These are phyloP conservation scores for Erebia aethiops DNA, from an alignment of 2,888 invertebrate species.

Conservation along the genomic window DNA sequence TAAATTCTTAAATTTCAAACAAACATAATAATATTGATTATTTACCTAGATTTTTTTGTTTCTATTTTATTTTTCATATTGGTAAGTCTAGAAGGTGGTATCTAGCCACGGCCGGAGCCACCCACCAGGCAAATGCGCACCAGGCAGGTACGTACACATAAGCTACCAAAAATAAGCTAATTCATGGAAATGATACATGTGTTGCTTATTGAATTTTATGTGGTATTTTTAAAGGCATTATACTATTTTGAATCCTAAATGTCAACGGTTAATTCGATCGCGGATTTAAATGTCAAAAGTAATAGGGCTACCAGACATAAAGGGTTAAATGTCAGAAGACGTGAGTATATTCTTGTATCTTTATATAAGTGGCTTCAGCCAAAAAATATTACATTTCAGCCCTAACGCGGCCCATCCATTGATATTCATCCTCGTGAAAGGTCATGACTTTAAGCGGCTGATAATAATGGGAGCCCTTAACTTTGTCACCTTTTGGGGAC, in stretches of 20 bases:
- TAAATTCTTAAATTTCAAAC: too few relatives aligned
- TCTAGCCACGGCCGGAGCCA: too few relatives aligned
- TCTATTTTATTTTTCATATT: too few relatives aligned
- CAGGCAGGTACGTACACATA: too few relatives aligned
- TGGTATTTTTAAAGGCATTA: not conserved
- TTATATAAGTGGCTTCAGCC: not conserved
- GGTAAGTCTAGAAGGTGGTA: too few relatives aligned
- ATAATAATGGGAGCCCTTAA: conserved; percentile 34
- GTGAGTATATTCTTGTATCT: not conserved
- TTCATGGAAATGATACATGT: too few relatives aligned
- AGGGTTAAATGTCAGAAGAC: not conserved
- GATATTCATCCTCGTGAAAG: conserved; percentile 37
- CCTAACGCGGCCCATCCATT: conserved; percentile 29
- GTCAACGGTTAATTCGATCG: not conserved
- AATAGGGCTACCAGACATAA: not conserved
- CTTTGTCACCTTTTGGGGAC: conserved; percentile 35
- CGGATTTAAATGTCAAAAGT: not conserved
- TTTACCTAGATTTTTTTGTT: too few relatives aligned
- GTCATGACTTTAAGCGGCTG: conserved; percentile 33
- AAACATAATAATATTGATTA: too few relatives aligned
- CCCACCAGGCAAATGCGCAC: too few relatives aligned
- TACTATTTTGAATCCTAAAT: not conserved
- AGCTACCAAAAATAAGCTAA: too few relatives aligned
- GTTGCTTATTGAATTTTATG: too few relatives aligned
- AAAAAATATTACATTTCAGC: conserved; percentile 17